Conservation (phyloP, 2,797 vertebrate genomes). For the Eulemur coronatus region DNA sequence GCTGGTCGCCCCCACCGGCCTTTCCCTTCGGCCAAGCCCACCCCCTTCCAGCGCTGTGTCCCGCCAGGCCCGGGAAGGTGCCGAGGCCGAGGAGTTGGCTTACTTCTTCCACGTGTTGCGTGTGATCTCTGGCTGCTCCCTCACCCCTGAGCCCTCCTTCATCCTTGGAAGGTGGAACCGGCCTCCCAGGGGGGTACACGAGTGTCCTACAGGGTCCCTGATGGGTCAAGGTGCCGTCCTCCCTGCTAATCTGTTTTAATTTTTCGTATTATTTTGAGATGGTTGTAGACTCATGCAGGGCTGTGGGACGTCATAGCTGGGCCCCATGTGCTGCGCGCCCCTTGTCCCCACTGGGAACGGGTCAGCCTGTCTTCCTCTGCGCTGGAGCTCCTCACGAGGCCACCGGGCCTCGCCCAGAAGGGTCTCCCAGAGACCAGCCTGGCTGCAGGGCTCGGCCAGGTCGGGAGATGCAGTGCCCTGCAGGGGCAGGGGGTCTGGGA, state of each 20-base stretch:
- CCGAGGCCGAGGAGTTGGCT: fast-evolving
- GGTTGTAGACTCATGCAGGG: fast-evolving
- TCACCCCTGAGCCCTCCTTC: background rate
- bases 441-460: fast-evolving
- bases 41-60: fast-evolving
- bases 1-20: background rate
- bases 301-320: fast-evolving
- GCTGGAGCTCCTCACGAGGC: fast-evolving
- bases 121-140: fast-evolving
- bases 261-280: fast-evolving
- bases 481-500: background rate
- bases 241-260: fast-evolving
- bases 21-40: background rate
- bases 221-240: fast-evolving
- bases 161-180: background rate
- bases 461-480: background rate
- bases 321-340: background rate
- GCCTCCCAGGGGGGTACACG: fast-evolving
- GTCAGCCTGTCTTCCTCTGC: background rate
- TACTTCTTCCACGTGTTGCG: fast-evolving
- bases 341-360: fast-evolving
- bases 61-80: fast-evolving
- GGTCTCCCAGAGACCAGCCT: background rate
- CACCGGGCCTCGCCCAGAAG: fast-evolving
- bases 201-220: fast-evolving